Conservation (phyloP, 1,140 invertebrate genomes). For the Nebria ingens region DNA sequence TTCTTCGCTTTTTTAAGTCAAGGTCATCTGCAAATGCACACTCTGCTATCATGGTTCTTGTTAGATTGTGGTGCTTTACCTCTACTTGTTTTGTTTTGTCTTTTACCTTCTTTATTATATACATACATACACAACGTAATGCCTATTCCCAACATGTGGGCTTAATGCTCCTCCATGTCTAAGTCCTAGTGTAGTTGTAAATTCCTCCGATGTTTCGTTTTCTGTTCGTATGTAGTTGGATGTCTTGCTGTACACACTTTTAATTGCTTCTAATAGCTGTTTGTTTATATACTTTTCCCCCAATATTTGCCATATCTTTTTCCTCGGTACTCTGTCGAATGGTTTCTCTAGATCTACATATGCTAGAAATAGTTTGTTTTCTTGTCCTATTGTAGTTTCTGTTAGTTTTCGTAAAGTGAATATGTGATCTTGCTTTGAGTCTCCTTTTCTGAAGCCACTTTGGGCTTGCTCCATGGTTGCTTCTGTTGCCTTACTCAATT, state of each 20-base stretch:
- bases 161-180: slow-evolving; percentile 13
- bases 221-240: background rate
- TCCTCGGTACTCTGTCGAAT: background rate
- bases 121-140: slow-evolving; percentile 10
- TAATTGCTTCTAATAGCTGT: background rate
- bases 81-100: slow-evolving; percentile 1
- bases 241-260: background rate
- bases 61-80: too few species aligned
- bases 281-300: background rate
- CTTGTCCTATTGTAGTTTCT: slow-evolving; percentile 1
- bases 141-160: too few species aligned
- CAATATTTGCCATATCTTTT: slow-evolving; percentile 6
- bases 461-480: slow-evolving; percentile 10
- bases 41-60: too few species aligned
- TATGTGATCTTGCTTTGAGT: slow-evolving; percentile 11
- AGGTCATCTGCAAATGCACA: too few species aligned
- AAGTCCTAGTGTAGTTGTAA: slow-evolving; percentile 5
- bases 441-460: slow-evolving; percentile 13
- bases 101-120: slow-evolving; percentile 9
- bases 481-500: background rate
- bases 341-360: slow-evolving; percentile 9
- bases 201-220: background rate
- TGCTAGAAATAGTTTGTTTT: background rate
- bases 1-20: too few species aligned
- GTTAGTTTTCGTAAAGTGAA: slow-evolving; percentile 14